These are phyloP conservation scores for Malurus cyaneus DNA, from an alignment of 2,113 vertebrate genomes.

Conservation along the genomic window DNA sequence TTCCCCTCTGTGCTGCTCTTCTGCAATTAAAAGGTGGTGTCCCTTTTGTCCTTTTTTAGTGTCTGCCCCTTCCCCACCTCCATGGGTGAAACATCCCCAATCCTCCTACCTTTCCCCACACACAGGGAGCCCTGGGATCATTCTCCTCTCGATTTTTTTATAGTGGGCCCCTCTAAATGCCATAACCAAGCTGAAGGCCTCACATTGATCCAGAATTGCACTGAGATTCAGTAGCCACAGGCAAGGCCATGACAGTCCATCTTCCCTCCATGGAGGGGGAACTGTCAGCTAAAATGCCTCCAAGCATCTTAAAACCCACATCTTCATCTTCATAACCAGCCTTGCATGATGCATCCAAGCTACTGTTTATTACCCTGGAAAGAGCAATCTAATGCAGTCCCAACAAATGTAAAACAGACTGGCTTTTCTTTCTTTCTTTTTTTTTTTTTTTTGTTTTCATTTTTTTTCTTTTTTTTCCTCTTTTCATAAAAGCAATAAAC, in stretches of 20 bases:
- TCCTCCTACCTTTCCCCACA: neutral
- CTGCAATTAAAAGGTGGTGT: neutral
- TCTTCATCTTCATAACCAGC: neutral
- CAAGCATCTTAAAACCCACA: neutral
- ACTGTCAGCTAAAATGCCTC: neutral
- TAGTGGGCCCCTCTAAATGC: neutral
- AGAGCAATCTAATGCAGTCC: neutral
- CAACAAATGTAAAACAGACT: neutral
- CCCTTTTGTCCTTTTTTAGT: too few relatives aligned
- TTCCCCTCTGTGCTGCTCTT: neutral
- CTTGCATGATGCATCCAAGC: slow-evolving; percentile 9
- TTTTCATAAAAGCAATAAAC: slow-evolving; percentile 29
- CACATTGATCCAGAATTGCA: neutral
- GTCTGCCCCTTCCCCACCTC: too few relatives aligned
- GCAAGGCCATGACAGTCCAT: neutral
- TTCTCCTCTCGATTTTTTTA: neutral
- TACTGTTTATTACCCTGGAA: slow-evolving; percentile 23
- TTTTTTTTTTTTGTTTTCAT: neutral
- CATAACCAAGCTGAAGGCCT: neutral
- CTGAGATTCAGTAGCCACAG: neutral
- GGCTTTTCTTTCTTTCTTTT: neutral
- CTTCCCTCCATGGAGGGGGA: neutral
- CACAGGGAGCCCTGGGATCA: neutral
- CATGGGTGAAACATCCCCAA: neutral
- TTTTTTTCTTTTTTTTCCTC: neutral